Percentiles rank a stretch among this genome's conserved stretches.
Evolutionary conservation across 2,888 invertebrate species (phyloP).

Genomic region (Muscina levida): DNA sequence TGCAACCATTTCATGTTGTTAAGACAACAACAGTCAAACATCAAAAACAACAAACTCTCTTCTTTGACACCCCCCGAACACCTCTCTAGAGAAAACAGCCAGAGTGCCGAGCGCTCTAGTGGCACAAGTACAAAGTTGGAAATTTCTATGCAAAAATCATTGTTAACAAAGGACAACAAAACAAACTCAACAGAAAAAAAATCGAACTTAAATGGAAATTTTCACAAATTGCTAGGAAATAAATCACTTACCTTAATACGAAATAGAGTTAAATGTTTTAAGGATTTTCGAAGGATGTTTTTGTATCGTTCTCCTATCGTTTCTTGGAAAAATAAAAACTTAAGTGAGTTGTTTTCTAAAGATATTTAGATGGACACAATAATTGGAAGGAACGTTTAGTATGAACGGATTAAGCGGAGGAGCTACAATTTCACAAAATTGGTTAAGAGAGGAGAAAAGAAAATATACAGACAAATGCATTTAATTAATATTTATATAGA

Average conservation of each 20-base stretch:
- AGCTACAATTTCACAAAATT: neutral
- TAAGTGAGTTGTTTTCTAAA: too few species aligned
- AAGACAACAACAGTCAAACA: constrained; percentile 35
- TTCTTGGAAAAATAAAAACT: too few species aligned
- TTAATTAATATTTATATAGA: neutral
- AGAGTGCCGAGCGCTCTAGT: too few species aligned
- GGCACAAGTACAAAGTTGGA: neutral
- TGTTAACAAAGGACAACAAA: constrained; percentile 3
- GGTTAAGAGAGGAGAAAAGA: neutral
- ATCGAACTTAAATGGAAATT: neutral
- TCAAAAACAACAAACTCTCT: neutral
- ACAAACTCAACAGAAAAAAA: neutral
- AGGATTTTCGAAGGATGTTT: too few species aligned
- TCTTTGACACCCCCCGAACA: neutral
- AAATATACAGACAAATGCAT: neutral
- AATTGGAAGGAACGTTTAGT: constrained; percentile 23
- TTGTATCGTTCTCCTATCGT: too few species aligned
- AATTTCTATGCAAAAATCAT: neutral
- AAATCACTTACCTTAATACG: constrained; percentile 21
- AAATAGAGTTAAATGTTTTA: neutral
- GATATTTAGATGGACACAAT: neutral
- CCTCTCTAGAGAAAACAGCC: neutral
- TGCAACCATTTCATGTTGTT: constrained; percentile 44
- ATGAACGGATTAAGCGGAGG: too few species aligned
- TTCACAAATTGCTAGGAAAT: neutral